These are phyloP conservation scores for Mormyrops attenuatus DNA, from an alignment of 2,797 vertebrate species.

Conservation along the genomic window DNA sequence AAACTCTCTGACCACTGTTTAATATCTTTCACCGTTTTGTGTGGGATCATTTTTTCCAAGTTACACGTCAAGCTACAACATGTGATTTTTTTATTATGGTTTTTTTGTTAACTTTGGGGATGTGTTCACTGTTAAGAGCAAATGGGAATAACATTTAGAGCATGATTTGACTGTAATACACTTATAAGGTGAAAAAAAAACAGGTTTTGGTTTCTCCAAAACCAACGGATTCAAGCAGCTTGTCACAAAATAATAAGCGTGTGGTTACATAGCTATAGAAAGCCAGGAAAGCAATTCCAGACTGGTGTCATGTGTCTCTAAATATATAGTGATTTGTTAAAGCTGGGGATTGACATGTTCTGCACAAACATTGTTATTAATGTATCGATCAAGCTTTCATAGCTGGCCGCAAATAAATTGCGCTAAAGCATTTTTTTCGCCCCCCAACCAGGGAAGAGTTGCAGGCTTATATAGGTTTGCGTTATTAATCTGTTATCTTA, in stretches of 20 bases:
- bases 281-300: not conserved
- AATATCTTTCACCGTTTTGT: not conserved
- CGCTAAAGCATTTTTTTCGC: not conserved
- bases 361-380: conserved; percentile 36
- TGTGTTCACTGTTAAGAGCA: conserved; percentile 3
- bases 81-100: not conserved
- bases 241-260: not conserved
- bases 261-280: not conserved
- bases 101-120: not conserved
- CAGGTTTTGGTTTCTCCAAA: not conserved
- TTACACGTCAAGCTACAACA: not conserved
- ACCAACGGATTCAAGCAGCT: not conserved
- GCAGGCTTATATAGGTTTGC: conserved; percentile 12
- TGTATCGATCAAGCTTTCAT: conserved; percentile 45
- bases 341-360: conserved; percentile 16
- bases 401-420: conserved; percentile 38
- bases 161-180: not conserved
- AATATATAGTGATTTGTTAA: conserved; percentile 22
- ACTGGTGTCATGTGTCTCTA: not conserved
- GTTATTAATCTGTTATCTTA: conserved; percentile 36
- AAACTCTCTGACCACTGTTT: not conserved
- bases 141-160: not conserved
- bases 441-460: conserved; percentile 18
- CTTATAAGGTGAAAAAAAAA: not conserved
- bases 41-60: not conserved